These are phyloP conservation scores for Napeogenes inachia DNA, from an alignment of 2,888 invertebrate species.

Conservation along the genomic window DNA sequence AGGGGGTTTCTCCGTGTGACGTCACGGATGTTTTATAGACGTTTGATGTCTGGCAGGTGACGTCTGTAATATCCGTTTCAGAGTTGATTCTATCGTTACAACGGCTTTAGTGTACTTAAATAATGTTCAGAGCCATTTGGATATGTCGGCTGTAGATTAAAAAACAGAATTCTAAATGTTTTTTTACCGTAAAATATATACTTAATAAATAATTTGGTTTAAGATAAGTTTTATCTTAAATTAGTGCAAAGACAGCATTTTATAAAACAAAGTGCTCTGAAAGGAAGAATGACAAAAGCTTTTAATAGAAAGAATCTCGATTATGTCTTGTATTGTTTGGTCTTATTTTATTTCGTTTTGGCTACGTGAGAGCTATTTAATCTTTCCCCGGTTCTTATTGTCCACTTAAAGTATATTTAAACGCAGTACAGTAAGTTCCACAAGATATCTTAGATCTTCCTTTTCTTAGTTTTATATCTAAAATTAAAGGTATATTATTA, in stretches of 20 bases:
- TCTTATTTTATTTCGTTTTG: constrained; percentile 17
- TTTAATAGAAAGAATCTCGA: constrained; percentile 20
- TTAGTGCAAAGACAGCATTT: not conserved
- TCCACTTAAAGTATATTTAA: not conserved
- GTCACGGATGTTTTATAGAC: constrained; percentile 4
- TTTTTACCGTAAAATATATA: no score
- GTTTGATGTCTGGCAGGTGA: constrained; percentile 16
- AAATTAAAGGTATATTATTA: no score
- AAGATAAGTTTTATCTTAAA: not conserved
- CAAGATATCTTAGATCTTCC: no score
- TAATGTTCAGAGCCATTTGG: no score
- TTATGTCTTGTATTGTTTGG: constrained; percentile 16
- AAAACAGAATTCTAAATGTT: no score
- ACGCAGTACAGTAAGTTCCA: not conserved
- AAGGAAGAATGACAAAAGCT: constrained; percentile 12
- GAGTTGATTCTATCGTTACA: constrained; percentile 2
- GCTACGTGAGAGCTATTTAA: constrained; percentile 15
- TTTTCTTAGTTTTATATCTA: no score
- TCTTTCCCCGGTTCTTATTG: constrained; percentile 9
- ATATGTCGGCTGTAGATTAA: no score
- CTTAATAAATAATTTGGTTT: no score
- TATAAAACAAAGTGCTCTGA: not conserved
- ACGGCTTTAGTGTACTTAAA: not conserved
- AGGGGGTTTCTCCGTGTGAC: not conserved
- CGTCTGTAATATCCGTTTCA: constrained; percentile 25